Percentiles rank a stretch among this genome's conserved stretches.
These are phyloP conservation scores for Catharus bicknelli DNA, from an alignment of 2,113 vertebrate genomes.

Conservation along the genomic window DNA sequence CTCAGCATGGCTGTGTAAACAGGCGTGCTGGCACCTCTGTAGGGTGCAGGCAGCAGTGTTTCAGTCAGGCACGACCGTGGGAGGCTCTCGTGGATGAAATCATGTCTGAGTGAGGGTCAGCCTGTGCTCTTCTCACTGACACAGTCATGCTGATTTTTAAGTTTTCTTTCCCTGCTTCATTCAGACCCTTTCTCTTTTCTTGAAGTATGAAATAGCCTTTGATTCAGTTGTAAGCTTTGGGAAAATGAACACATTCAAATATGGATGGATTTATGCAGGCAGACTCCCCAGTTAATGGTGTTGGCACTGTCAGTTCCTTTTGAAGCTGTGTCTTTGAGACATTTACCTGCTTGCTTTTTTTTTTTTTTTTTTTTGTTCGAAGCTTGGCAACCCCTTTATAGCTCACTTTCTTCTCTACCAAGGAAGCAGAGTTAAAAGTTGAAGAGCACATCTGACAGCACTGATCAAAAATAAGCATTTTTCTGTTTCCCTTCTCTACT, in stretches of 20 bases:
- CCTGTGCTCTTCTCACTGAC: background rate
- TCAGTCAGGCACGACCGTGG: background rate
- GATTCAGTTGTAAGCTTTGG: conserved; percentile 1
- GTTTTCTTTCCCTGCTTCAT: background rate
- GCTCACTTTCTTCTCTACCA: background rate
- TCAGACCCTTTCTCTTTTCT: background rate
- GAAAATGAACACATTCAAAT: conserved; percentile 25
- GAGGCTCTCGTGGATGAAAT: background rate
- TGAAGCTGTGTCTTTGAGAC: conserved; percentile 35
- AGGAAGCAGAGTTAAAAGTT: background rate
- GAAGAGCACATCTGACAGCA: background rate
- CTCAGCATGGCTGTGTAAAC: background rate
- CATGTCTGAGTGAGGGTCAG: fast-evolving
- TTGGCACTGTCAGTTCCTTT: conserved; percentile 35
- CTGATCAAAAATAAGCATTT: background rate
- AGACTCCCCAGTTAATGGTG: background rate
- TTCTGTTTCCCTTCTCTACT: background rate
- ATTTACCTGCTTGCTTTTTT: conserved; percentile 14
- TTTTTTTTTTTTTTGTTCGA: background rate
- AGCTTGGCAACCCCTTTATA: background rate
- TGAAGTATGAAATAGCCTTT: conserved; percentile 12
- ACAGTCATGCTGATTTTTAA: background rate
- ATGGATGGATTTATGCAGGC: conserved; percentile 9
- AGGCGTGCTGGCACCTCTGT: background rate
- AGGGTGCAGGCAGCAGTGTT: background rate